phyloP scores from a whole-genome alignment of 1,140 invertebrate species.

The Caenorhabditis latens region DNA sequence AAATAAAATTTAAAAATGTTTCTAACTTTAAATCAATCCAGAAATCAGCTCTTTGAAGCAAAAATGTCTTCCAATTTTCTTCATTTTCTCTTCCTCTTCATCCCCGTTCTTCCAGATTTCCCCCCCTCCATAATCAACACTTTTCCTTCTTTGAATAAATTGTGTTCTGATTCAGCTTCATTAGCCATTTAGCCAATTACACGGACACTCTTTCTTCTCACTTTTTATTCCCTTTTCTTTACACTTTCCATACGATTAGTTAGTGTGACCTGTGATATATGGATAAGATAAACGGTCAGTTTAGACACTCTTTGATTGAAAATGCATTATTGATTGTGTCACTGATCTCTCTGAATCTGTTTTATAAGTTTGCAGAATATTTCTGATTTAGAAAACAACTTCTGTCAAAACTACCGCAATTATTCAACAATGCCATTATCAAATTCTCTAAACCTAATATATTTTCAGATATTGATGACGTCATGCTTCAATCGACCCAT shows the following conservation, averaged over 20 bases:
- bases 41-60: no score
- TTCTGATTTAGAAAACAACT: no score
- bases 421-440: not conserved
- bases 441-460: no score
- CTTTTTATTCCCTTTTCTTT: conserved; percentile 1
- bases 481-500: conserved; percentile 12
- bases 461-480: conserved; percentile 40
- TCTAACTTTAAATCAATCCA: no score
- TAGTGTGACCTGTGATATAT: conserved; percentile 21
- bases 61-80: no score
- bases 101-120: not conserved
- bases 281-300: conserved; percentile 6
- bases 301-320: not conserved
- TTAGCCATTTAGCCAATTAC: conserved; percentile 28
- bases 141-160: not conserved
- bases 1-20: no score
- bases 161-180: conserved; percentile 12
- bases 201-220: not conserved
- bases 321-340: not conserved
- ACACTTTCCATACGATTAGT: not conserved
- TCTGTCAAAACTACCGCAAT: no score
- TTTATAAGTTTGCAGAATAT: no score
- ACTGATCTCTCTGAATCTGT: no score
- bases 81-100: no score
- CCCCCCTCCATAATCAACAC: not conserved